Base-by-base conservation (phyloP, 2,113 vertebrate genomes). In the Hirundichthys speculiger region DNA sequence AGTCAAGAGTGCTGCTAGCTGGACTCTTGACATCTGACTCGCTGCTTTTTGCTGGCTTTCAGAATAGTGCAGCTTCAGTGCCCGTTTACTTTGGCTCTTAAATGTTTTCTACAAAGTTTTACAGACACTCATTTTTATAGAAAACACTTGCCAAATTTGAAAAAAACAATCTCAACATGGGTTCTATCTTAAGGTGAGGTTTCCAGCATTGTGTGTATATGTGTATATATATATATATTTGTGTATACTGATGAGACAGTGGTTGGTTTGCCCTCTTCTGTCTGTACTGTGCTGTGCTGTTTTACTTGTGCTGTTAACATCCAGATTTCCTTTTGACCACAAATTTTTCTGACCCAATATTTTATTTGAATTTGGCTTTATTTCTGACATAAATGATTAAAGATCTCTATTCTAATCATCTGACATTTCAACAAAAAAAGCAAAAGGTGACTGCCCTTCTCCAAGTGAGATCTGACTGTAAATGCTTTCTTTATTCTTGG, bases 401-500 rank as follows among this genome's bases (percentile, higher is more conserved):
- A 61, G 66, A 55, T 72, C 61, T 45, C 47, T 54, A 18, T 57
- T 62, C n/a, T 47, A 51, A 67, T 58, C 57, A 30, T 34, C 11
- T 77, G 54, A 68, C 50, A 60, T 73, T 56, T 79, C 13, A 49
- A 20, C n/a, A 4, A 73, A 45, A 73, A 38, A 68, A 69, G 65
- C 52, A 74, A 74, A 79, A 69, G 43, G 22, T 50, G 57, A 83
- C 75, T 81, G 75, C 79, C 75, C 75, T 58, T 77, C 63, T 86
- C 72, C 57, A 77, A 70, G 40, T 51, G 63, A 73, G 67, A 79
- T 42, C 62, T 41, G 63, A 70, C 52, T 82, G 84, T 88, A 88
- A 79, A 90, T 87, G 84, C 77, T 88, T 89, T 89, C 73, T 86
- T 86, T 88, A 45, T 86, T 87, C 66, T 68, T 79, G 62, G 66